Evolutionary conservation across 2,888 invertebrate genomes (phyloP).

Genomic region (Melolontha melolontha): DNA sequence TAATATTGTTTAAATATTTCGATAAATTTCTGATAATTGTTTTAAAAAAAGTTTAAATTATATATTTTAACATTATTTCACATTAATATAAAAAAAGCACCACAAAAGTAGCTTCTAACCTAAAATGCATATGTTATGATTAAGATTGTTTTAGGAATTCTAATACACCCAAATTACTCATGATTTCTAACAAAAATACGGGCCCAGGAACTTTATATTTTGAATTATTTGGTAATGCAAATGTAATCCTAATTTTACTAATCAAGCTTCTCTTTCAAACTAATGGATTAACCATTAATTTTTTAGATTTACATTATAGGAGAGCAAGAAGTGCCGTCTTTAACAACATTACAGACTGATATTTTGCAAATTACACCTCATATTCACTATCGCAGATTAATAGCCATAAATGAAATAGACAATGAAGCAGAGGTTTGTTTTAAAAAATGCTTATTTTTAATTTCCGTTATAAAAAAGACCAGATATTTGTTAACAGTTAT

Average conservation of each 20-base stretch:
- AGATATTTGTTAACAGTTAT: no score
- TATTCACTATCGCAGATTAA: slow-evolving; percentile 65
- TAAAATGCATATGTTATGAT: no score
- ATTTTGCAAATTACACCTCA: slow-evolving; percentile 71
- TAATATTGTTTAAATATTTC: no score
- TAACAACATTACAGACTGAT: slow-evolving; percentile 75
- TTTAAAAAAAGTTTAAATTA: no score
- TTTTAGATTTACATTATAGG: slow-evolving; percentile 73
- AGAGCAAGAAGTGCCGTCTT: slow-evolving; percentile 77
- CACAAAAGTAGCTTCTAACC: no score
- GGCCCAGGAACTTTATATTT: slow-evolving; percentile 74
- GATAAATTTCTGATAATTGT: no score
- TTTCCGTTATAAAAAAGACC: no score
- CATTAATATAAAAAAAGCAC: no score
- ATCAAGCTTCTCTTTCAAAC: neutral
- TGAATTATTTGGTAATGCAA: slow-evolving; percentile 66
- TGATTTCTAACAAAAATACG: slow-evolving; percentile 74
- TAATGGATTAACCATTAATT: neutral
- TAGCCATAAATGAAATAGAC: slow-evolving; percentile 70
- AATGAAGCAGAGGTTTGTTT: slow-evolving; percentile 72
- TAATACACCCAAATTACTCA: slow-evolving; percentile 66
- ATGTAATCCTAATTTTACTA: slow-evolving; percentile 63
- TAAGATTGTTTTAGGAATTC: slow-evolving; percentile 65
- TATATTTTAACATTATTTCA: no score
- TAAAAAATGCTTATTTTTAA: no score